Conservation (phyloP, 2,888 invertebrate genomes). For the Scotopteryx bipunctaria region DNA sequence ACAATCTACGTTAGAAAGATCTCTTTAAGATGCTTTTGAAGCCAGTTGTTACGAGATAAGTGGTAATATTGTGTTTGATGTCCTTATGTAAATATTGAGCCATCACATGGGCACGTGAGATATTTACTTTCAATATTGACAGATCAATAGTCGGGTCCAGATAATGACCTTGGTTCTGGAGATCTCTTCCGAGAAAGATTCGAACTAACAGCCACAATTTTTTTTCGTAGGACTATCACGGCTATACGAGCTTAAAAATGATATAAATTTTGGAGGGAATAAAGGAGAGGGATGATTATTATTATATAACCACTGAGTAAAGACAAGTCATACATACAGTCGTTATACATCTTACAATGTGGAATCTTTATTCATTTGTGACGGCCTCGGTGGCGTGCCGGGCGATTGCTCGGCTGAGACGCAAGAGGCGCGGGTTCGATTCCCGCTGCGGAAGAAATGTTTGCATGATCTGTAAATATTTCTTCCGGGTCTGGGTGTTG, state of each 20-base stretch:
- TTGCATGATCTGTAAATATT: too few relatives aligned
- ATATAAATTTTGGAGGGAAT: too few relatives aligned
- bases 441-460: too few relatives aligned
- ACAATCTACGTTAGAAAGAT: constrained; percentile 61
- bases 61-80: constrained; percentile 80
- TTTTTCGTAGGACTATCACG: not conserved
- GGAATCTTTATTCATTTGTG: too few relatives aligned
- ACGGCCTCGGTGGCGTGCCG: too few relatives aligned
- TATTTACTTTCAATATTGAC: constrained; percentile 79
- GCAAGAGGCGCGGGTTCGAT: too few relatives aligned
- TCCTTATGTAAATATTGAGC: constrained; percentile 75
- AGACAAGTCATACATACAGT: constrained; percentile 15
- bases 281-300: constrained; percentile 15
- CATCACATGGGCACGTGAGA: constrained; percentile 75
- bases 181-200: constrained; percentile 53
- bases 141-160: constrained; percentile 65
- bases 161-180: constrained; percentile 66
- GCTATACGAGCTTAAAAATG: too few relatives aligned
- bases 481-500: too few relatives aligned
- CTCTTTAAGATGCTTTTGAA: constrained; percentile 67
- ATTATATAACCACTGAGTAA: constrained; percentile 14
- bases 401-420: too few relatives aligned
- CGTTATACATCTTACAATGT: constrained; percentile 23
- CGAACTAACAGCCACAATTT: constrained; percentile 26
- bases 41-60: constrained; percentile 77